Conservation (phyloP, 1,140 invertebrate genomes). For the Aphelenchoides avenae region DNA sequence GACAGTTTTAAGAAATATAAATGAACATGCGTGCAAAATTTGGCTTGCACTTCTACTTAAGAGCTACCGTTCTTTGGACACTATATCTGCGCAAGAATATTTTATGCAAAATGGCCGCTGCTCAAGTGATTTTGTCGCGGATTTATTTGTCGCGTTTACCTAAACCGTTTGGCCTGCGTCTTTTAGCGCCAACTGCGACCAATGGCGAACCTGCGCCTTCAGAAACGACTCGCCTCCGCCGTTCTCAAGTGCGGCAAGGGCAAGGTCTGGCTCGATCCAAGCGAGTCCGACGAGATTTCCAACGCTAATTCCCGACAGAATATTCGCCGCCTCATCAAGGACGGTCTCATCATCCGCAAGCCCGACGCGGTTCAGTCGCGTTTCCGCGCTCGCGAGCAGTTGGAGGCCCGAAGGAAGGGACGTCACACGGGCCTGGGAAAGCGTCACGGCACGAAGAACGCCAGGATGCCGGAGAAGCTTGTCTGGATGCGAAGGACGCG, state of each 20-base stretch:
- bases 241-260: slow-evolving; percentile 98
- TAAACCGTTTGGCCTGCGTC: too few relatives aligned
- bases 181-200: too few relatives aligned
- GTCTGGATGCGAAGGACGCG: slow-evolving; percentile 97
- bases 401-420: slow-evolving; percentile 75
- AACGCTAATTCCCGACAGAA: slow-evolving; percentile 98
- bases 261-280: slow-evolving; percentile 99
- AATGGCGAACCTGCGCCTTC: slow-evolving; percentile 70
- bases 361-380: slow-evolving; percentile 96
- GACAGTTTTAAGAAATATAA: too few relatives aligned
- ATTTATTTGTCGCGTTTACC: too few relatives aligned
- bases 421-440: slow-evolving; percentile 96
- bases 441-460: slow-evolving; percentile 94
- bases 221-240: slow-evolving; percentile 94
- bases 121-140: too few relatives aligned
- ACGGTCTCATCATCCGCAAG: slow-evolving; percentile 99
- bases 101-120: too few relatives aligned
- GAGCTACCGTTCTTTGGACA: too few relatives aligned
- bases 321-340: slow-evolving; percentile 94
- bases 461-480: slow-evolving; percentile 93
- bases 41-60: too few relatives aligned
- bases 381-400: slow-evolving; percentile 90
- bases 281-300: slow-evolving; percentile 97
- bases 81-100: too few relatives aligned
- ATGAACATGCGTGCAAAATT: too few relatives aligned